Evolutionary conservation across 2,888 invertebrate species (phyloP), one percentile per base, ranked within the genome.

Genomic region (Oconnorella tubifera): DNA sequence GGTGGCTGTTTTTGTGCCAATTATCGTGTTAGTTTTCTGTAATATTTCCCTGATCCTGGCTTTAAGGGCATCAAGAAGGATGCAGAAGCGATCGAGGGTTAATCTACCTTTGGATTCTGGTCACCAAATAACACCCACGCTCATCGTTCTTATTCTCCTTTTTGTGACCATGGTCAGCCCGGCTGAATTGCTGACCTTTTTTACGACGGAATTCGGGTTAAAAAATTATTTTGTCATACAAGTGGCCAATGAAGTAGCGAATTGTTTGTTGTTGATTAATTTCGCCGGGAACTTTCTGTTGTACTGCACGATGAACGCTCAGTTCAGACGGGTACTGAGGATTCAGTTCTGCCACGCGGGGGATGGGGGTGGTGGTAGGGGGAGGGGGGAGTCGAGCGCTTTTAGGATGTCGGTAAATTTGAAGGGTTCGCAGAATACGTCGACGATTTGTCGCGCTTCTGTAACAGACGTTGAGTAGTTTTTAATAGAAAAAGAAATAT

Each of bases 241-340:
- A 19, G 40, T 51, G 28, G 65, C 67, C 19, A 57, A 56, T 0
- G 56, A 33, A 28, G 55, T 78, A n/a, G 77, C 77, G 29, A 80
- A 80, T 65, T 75, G 78, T 69, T 75, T 80, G 75, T 77, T 77
- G 67, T 77, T 77, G 1, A 64, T 76, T 51, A 79, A 80, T 60
- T 80, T 80, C 65, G 60, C 89, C 51, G 51, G 89, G 69, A 89
- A 89, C 48, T 89, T 90, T 83, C 88, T 89, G 79, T 88, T 90
- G 66, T 90, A 90, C 82, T 89, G 88, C 78, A 84, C 89, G 64
- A 89, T 89, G 80, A 89, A 89, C 70, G 88, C 89, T 75, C 89
- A 89, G 76, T 90, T 89, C 80, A 86, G 89, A 48, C 40, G 40
- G 10, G 40, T 40, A 19, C 40, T 40, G 10, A 19, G 10, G 40